These are phyloP conservation scores for Scaptomyza flava DNA, from an alignment of 2,888 invertebrate genomes.

Conservation along the genomic window DNA sequence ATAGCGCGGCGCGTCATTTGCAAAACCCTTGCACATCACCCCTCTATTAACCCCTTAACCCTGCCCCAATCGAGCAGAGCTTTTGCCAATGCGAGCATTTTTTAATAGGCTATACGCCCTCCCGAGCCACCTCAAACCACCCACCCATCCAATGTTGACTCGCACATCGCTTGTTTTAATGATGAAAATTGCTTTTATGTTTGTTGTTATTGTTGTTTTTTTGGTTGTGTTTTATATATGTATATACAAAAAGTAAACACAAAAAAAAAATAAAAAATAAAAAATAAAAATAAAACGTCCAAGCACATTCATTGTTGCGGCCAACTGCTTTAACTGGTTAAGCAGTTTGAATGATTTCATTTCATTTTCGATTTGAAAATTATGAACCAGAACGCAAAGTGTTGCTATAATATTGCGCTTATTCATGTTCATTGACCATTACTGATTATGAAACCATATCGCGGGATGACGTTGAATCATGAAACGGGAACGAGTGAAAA, in stretches of 20 bases:
- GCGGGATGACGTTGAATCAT: not conserved
- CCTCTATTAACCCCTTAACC: not conserved
- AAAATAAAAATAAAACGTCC: not conserved
- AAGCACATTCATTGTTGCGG: conserved; percentile 3
- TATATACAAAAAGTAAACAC: not conserved
- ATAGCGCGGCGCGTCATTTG: conserved; percentile 59
- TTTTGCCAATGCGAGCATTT: conserved; percentile 40
- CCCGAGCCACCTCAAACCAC: not conserved
- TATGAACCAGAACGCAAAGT: conserved; percentile 58
- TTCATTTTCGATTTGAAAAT: conserved; percentile 50
- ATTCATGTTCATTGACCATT: conserved; percentile 12
- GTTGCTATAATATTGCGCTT: conserved; percentile 11
- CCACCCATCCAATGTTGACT: conserved; percentile 39
- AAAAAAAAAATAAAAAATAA: no score
- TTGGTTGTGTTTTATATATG: not conserved
- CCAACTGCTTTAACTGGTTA: conserved; percentile 14
- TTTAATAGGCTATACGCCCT: conserved; percentile 36
- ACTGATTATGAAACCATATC: conserved; percentile 3
- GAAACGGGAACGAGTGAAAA: not conserved
- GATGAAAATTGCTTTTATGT: conserved; percentile 45
- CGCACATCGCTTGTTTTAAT: conserved; percentile 51
- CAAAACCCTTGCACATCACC: conserved; percentile 8
- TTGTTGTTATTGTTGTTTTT: not conserved
- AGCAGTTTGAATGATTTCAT: conserved; percentile 26
- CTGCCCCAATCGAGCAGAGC: conserved; percentile 17